Percentiles rank a stretch among this genome's conserved stretches.
Conservation (phyloP, 2,797 vertebrate genomes). For the Centroberyx gerrardi region DNA sequence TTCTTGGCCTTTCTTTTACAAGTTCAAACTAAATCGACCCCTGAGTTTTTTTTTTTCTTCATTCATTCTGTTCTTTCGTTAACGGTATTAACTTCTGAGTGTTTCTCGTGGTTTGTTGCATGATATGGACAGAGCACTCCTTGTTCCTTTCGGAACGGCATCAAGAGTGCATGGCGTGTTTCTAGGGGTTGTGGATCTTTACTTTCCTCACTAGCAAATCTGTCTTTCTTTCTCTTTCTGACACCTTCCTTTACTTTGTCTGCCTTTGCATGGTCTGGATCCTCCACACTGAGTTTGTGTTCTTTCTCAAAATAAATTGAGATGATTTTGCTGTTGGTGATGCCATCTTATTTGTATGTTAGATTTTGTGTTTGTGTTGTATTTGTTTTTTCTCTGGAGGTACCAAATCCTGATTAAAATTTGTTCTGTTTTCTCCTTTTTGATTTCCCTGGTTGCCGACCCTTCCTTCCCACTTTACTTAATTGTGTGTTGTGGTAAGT, state of each 20-base stretch:
- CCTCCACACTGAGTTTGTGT: conserved; percentile 77
- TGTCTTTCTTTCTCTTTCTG: conserved; percentile 10
- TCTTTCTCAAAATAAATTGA: conserved; percentile 71
- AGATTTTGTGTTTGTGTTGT: conserved; percentile 68
- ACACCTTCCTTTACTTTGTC: conserved; percentile 37
- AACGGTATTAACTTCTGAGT: conserved; percentile 79
- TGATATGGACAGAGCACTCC: conserved; percentile 83
- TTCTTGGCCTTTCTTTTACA: conserved; percentile 61
- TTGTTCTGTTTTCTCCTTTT: conserved; percentile 98
- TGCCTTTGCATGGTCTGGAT: conserved; percentile 78
- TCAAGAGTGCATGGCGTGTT: conserved; percentile 77
- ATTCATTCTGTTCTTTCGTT: conserved; percentile 74
- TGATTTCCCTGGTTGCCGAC: conserved; percentile 97
- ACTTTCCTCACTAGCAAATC: conserved; percentile 38
- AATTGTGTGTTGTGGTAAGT: conserved; percentile 99
- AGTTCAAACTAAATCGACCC: conserved; percentile 94
- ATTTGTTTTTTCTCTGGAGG: conserved; percentile 85
- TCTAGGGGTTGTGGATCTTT: conserved; percentile 74
- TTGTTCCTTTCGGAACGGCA: conserved; percentile 72
- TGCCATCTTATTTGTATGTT: conserved; percentile 72
- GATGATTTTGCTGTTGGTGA: conserved; percentile 75
- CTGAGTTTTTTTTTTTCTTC: conserved; percentile 82
- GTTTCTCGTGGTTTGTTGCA: conserved; percentile 89
- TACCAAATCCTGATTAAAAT: conserved; percentile 95
- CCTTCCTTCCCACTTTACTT: conserved; percentile 98